phyloP scores from a whole-genome alignment of 2,797 vertebrate genomes.

The Lacerta agilis region DNA sequence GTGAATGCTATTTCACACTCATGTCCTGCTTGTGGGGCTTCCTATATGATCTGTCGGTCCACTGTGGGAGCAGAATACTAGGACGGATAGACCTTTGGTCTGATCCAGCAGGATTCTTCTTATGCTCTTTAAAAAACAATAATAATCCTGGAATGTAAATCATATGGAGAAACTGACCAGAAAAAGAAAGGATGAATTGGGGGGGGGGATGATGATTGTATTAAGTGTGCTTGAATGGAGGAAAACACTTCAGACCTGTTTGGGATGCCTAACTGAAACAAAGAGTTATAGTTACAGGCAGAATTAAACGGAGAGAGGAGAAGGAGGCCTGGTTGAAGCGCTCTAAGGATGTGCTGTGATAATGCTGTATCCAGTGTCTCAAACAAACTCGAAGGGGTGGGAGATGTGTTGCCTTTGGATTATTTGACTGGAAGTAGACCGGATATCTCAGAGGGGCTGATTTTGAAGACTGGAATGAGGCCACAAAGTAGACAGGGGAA shows the following conservation, averaged over 20 bases:
- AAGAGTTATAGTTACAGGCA: constrained; percentile 39
- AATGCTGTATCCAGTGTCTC: background rate
- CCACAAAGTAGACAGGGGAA: constrained; percentile 63
- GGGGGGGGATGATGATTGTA: constrained; percentile 45
- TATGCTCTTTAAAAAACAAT: background rate
- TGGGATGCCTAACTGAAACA: constrained; percentile 48
- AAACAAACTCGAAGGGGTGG: no score
- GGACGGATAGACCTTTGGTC: background rate
- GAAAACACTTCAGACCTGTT: constrained; percentile 38
- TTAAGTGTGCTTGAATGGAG: constrained; percentile 55
- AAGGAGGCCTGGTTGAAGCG: constrained; percentile 23
- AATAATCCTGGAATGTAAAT: constrained; percentile 35
- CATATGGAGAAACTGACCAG: constrained; percentile 28
- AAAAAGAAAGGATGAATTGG: constrained; percentile 66
- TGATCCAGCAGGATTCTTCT: background rate
- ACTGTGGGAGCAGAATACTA: background rate
- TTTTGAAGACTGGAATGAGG: constrained; percentile 65
- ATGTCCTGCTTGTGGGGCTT: background rate
- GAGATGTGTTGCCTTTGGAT: constrained; percentile 45
- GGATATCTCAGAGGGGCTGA: constrained; percentile 61
- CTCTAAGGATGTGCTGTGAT: background rate
- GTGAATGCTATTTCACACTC: background rate
- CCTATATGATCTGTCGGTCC: background rate
- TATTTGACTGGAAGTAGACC: constrained; percentile 65
- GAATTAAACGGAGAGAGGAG: constrained; percentile 11